Percentiles rank a stretch among this genome's conserved stretches.
Evolutionary conservation across 2,113 vertebrate genomes (phyloP).

Genomic region (Phylloscopus whistleri): DNA sequence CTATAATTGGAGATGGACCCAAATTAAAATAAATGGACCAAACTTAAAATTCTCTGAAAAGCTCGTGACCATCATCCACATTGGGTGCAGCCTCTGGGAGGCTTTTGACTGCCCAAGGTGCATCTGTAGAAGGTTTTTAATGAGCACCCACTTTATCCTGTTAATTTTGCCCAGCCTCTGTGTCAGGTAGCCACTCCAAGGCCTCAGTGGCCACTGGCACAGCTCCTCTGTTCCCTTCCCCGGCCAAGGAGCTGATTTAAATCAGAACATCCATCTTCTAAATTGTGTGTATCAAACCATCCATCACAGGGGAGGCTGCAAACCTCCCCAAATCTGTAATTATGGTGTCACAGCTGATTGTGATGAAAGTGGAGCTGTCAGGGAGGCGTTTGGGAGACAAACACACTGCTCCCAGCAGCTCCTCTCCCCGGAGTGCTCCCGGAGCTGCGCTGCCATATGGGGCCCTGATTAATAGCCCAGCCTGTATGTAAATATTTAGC

Average conservation of each 20-base stretch:
- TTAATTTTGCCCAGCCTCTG: background rate
- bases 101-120: background rate
- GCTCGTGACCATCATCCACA: no score
- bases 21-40: background rate
- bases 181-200: background rate
- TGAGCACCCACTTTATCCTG: background rate
- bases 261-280: constrained; percentile 70
- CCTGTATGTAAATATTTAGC: constrained; percentile 68
- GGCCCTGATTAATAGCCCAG: constrained; percentile 44
- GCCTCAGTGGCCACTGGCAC: background rate
- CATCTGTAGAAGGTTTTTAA: background rate
- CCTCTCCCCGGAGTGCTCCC: constrained; percentile 34
- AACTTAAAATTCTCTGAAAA: background rate
- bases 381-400: constrained; percentile 65
- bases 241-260: constrained; percentile 32
- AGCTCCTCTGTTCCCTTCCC: background rate
- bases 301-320: constrained; percentile 58
- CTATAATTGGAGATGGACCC: background rate
- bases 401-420: constrained; percentile 26
- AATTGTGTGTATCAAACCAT: constrained; percentile 73
- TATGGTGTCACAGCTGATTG: constrained; percentile 71
- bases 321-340: constrained; percentile 72
- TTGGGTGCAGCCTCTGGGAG: no score
- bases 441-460: constrained; percentile 56
- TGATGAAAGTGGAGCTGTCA: constrained; percentile 72